phyloP scores from a whole-genome alignment of 2,888 invertebrate genomes.

The Thalpophila matura region DNA sequence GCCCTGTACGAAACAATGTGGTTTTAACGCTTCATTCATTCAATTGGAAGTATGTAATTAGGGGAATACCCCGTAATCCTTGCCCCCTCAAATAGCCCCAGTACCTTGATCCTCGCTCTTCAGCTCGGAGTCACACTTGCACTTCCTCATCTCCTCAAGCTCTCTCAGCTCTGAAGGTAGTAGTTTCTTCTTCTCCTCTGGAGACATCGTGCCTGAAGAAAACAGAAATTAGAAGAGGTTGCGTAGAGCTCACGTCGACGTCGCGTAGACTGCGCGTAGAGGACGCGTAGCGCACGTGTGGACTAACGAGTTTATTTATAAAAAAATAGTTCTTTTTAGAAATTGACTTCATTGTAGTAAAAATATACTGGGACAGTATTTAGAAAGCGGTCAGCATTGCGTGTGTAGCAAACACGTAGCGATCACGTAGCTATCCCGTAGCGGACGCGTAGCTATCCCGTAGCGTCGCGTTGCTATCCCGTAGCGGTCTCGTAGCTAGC shows the following conservation, averaged over 20 bases:
- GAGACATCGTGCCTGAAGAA: neutral
- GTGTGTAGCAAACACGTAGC: too few species aligned
- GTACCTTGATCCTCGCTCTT: too few species aligned
- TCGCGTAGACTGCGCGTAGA: neutral
- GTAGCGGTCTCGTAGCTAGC: neutral
- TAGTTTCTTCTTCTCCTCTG: slow-evolving; percentile 35
- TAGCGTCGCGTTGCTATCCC: neutral
- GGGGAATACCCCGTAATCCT: too few species aligned
- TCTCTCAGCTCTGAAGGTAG: slow-evolving; percentile 79
- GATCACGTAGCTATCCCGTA: neutral
- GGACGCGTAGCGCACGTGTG: neutral
- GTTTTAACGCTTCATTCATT: too few species aligned
- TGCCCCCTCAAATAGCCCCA: too few species aligned
- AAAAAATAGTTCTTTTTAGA: too few species aligned
- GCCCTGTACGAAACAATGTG: too few species aligned
- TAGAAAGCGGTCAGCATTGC: too few species aligned
- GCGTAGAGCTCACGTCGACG: neutral
- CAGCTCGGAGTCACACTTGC: slow-evolving; percentile 88
- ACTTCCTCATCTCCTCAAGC: slow-evolving; percentile 77
- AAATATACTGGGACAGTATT: too few species aligned
- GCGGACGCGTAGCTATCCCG: neutral
- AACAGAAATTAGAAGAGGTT: neutral
- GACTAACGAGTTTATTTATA: too few species aligned
- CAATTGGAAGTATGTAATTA: too few species aligned
- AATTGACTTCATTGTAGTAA: too few species aligned